Evolutionary conservation across 2,113 vertebrate genomes (phyloP).

Genomic region (Mesitornis unicolor): DNA sequence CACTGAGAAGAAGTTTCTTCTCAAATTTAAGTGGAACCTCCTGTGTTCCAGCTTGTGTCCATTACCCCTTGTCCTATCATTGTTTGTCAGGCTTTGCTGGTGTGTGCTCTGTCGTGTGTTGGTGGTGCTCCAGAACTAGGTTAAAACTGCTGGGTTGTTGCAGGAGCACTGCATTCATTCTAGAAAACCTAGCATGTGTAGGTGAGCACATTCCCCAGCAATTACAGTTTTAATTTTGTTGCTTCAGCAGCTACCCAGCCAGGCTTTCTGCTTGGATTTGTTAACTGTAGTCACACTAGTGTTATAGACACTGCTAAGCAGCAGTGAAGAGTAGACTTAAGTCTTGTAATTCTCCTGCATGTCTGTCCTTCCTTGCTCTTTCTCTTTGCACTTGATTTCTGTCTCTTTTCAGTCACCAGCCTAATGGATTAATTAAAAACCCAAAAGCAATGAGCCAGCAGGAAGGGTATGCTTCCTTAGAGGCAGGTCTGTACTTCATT

Average conservation of each 20-base stretch:
- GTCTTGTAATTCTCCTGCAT: not conserved
- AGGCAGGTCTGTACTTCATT: not conserved
- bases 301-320: not conserved
- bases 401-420: not conserved
- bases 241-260: not conserved
- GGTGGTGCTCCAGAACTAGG: not conserved
- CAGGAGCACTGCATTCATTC: not conserved
- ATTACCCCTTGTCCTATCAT: no score
- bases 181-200: not conserved
- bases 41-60: no score
- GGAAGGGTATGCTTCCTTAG: not conserved
- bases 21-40: no score
- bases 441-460: not conserved
- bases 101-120: not conserved
- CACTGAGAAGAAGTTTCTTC: no score
- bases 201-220: fast-evolving
- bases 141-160: not conserved
- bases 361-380: not conserved
- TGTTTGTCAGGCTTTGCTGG: no score
- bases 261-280: not conserved
- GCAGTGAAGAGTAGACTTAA: not conserved
- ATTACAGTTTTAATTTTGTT: not conserved
- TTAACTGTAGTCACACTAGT: not conserved
- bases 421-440: not conserved
- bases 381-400: not conserved